Percentiles rank a stretch among this genome's conserved stretches.
Conservation (phyloP, 2,113 vertebrate species). For the Crotalus tigris region DNA sequence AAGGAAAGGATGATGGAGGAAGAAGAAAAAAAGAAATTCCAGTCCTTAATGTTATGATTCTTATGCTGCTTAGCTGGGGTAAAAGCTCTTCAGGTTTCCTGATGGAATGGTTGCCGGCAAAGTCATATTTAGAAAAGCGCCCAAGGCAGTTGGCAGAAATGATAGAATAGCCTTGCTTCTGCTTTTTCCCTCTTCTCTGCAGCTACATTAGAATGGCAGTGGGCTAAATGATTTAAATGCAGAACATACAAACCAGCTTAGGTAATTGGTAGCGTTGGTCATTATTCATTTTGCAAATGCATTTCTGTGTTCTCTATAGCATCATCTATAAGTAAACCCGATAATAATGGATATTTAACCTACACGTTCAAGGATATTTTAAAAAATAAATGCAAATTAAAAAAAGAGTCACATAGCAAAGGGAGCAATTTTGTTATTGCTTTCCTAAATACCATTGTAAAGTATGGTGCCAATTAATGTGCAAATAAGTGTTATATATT, state of each 20-base stretch:
- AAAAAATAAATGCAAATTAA: slow-evolving; percentile 4
- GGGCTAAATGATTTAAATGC: neutral
- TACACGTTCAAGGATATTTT: neutral
- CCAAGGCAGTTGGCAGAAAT: neutral
- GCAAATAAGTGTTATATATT: neutral
- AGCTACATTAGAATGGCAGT: neutral
- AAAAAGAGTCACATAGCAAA: neutral
- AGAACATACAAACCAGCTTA: neutral
- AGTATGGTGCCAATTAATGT: slow-evolving; percentile 4
- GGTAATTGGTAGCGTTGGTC: neutral
- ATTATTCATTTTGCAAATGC: slow-evolving; percentile 5
- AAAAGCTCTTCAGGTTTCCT: neutral
- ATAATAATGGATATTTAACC: neutral
- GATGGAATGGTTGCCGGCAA: neutral
- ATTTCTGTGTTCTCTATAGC: neutral
- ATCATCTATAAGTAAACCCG: neutral
- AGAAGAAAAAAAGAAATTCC: neutral
- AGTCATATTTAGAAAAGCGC: neutral
- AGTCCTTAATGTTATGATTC: neutral
- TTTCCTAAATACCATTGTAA: neutral
- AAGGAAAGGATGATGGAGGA: neutral
- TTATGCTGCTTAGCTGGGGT: neutral
- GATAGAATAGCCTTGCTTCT: neutral
- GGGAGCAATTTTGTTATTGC: slow-evolving; percentile 2
- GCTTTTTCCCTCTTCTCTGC: neutral